These are phyloP conservation scores for Proterorhinus semilunaris DNA, from an alignment of 2,113 vertebrate genomes.

Conservation along the genomic window DNA sequence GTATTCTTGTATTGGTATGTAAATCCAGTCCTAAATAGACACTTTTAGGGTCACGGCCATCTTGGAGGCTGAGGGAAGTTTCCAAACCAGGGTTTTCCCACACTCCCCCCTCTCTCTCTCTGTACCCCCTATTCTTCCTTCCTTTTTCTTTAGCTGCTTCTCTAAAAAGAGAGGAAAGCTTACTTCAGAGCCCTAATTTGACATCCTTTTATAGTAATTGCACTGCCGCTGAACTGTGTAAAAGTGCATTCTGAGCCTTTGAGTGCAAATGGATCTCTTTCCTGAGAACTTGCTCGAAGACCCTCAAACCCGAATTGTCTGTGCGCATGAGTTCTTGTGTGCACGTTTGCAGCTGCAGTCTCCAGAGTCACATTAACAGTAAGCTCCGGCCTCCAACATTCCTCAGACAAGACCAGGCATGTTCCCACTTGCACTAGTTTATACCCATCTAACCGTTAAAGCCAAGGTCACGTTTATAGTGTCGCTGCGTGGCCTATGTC, in stretches of 20 bases:
- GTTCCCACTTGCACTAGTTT: constrained; percentile 16
- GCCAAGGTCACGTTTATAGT: constrained; percentile 1
- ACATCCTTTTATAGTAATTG: constrained; percentile 41
- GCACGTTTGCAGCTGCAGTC: constrained; percentile 50
- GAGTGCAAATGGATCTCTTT: background rate
- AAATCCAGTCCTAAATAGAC: constrained; percentile 56
- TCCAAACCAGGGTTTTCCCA: constrained; percentile 63
- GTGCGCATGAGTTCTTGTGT: background rate
- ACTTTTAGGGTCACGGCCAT: constrained; percentile 45
- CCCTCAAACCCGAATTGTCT: background rate
- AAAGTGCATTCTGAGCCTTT: background rate
- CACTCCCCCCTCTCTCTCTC: constrained; percentile 52
- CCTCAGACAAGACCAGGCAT: constrained; percentile 55
- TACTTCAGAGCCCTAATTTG: constrained; percentile 52
- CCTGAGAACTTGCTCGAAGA: constrained; percentile 8
- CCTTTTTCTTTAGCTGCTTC: constrained; percentile 28
- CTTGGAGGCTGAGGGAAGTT: constrained; percentile 57
- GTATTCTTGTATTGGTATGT: constrained; percentile 70
- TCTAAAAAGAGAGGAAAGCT: constrained; percentile 52
- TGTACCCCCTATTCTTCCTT: constrained; percentile 41
- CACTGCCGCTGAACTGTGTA: constrained; percentile 17
- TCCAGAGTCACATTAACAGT: constrained; percentile 56
- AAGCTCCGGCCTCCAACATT: constrained; percentile 50
- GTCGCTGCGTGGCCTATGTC: background rate
- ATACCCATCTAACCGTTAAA: constrained; percentile 9